These are phyloP conservation scores for Bradypodion pumilum DNA, from an alignment of 2,797 vertebrate species.

Conservation along the genomic window DNA sequence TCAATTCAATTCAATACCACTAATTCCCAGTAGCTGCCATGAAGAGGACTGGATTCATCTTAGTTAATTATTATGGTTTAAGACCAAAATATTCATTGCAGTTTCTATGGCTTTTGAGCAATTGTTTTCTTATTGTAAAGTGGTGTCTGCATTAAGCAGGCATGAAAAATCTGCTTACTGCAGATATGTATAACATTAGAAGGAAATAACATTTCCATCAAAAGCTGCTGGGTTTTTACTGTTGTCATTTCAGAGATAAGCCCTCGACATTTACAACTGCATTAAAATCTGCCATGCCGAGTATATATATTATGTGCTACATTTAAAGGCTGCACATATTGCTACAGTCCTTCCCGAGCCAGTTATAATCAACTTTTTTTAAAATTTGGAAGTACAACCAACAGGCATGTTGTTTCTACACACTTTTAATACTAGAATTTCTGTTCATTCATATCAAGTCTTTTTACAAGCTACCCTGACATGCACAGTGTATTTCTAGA, in stretches of 20 bases:
- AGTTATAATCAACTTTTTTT: not conserved
- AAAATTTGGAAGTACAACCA: not conserved
- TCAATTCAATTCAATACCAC: no score
- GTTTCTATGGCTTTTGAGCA: not conserved
- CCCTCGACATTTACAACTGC: not conserved
- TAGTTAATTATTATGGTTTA: not conserved
- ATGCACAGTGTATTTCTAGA: not conserved
- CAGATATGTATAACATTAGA: no score
- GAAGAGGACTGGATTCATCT: no score
- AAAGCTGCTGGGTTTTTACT: not conserved
- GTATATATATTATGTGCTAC: not conserved
- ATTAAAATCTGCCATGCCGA: not conserved
- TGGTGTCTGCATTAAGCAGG: not conserved
- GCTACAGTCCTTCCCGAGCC: not conserved
- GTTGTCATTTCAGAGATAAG: not conserved
- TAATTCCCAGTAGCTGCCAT: no score
- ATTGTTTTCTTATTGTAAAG: not conserved
- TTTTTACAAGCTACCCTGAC: not conserved
- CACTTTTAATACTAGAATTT: slow-evolving; percentile 3
- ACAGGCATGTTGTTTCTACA: slow-evolving; percentile 4
- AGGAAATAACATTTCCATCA: not conserved
- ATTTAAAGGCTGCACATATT: no score
- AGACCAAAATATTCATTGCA: not conserved
- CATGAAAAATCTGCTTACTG: not conserved
- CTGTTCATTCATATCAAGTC: not conserved